Percentiles rank a stretch among this genome's conserved stretches.
phyloP scores from a whole-genome alignment of 1,140 invertebrate genomes.

The Tetragonula clypearis region DNA sequence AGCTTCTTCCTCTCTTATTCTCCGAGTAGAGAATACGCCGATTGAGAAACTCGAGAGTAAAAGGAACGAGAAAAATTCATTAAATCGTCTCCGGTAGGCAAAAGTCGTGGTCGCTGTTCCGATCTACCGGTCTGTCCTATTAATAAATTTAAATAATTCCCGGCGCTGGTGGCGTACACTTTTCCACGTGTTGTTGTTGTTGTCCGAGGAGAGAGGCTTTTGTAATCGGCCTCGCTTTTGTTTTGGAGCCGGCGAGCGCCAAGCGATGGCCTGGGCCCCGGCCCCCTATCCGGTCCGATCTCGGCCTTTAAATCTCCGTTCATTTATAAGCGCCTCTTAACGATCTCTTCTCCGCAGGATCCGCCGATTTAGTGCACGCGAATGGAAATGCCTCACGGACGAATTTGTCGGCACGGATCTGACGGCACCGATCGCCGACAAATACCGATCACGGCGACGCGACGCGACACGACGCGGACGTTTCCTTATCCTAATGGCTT shows the following conservation, averaged over 20 bases:
- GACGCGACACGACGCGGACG: conserved; percentile 32
- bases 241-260: conserved; percentile 14
- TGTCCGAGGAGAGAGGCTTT: conserved; percentile 1
- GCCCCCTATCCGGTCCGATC: conserved; percentile 60
- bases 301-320: conserved; percentile 66
- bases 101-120: neutral
- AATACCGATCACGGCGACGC: conserved; percentile 49
- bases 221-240: conserved; percentile 42
- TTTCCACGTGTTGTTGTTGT: conserved; percentile 3
- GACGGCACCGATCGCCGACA: conserved; percentile 33
- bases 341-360: conserved; percentile 63
- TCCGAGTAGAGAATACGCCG: too few species aligned
- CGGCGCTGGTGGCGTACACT: conserved; percentile 1
- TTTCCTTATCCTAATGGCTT: conserved; percentile 64
- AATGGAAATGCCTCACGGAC: conserved; percentile 64
- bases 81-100: neutral
- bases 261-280: conserved; percentile 27
- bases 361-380: conserved; percentile 66
- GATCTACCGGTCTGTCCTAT: neutral
- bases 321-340: conserved; percentile 70
- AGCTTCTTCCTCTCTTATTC: too few species aligned
- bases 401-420: conserved; percentile 66
- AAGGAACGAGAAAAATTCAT: neutral
- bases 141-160: conserved; percentile 37
- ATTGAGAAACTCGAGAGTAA: neutral